A percentile compares a stretch with the other conserved stretches of the same genome.
Conservation (phyloP, 2,888 invertebrate genomes). For the Hydrotaea diabolus region DNA sequence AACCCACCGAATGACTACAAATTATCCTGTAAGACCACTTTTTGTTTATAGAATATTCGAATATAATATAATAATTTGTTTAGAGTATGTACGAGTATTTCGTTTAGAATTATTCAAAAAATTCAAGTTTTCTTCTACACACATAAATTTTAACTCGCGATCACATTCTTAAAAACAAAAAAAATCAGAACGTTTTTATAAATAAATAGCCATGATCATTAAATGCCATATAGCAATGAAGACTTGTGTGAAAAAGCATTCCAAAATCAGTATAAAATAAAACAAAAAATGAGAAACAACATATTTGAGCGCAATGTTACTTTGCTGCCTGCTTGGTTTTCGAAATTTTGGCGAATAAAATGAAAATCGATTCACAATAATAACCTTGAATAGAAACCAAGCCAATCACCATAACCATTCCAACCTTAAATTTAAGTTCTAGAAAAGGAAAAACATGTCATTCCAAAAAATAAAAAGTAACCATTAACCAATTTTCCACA, state of each 20-base stretch:
- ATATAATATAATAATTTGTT: too few species aligned
- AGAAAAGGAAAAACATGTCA: background rate
- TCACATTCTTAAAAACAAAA: background rate
- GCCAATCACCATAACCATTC: conserved; percentile 9
- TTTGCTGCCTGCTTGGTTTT: too few species aligned
- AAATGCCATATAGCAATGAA: background rate
- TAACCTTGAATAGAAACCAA: too few species aligned
- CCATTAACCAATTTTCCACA: conserved; percentile 32
- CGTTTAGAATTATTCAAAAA: too few species aligned
- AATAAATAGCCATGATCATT: background rate
- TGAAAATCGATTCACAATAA: background rate
- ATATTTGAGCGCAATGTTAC: too few species aligned
- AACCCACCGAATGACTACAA: too few species aligned
- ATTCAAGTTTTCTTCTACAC: too few species aligned
- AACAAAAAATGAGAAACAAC: too few species aligned
- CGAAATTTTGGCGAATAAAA: too few species aligned
- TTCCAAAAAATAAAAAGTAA: conserved; percentile 27
- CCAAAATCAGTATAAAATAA: background rate
- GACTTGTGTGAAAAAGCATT: background rate
- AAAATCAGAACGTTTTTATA: background rate
- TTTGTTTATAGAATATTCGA: too few species aligned
- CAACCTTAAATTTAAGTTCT: conserved; percentile 2
- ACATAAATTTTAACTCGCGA: background rate
- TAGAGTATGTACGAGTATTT: too few species aligned
- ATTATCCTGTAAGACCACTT: too few species aligned